Evolutionary conservation across 1,140 invertebrate species (phyloP).

Genomic region (Onthophagus taurus): DNA sequence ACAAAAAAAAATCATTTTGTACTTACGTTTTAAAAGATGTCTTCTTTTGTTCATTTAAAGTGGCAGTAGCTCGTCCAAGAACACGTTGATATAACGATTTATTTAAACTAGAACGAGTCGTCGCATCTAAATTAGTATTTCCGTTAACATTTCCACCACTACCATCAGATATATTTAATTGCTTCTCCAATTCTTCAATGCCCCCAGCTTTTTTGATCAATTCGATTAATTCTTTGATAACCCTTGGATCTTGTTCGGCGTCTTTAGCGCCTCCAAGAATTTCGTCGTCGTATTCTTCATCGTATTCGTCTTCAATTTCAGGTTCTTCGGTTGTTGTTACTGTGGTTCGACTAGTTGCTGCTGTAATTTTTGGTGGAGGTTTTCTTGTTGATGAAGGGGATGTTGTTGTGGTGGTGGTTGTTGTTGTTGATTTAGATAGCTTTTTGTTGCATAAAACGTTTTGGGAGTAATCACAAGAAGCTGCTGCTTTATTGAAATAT

Average conservation of each 20-base stretch:
- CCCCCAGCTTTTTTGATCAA: constrained; percentile 76
- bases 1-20: too few relatives aligned
- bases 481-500: constrained; percentile 82
- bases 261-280: constrained; percentile 25
- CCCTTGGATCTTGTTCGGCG: constrained; percentile 66
- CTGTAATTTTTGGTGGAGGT: constrained; percentile 32
- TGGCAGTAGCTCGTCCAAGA: constrained; percentile 34
- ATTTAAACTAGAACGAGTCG: constrained; percentile 50
- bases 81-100: constrained; percentile 65
- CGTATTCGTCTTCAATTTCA: constrained; percentile 44
- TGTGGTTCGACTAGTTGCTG: constrained; percentile 36
- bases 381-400: constrained; percentile 40
- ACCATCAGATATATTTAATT: constrained; percentile 51
- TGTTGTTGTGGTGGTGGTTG: constrained; percentile 34
- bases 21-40: background rate
- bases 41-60: background rate
- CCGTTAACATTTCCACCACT: constrained; percentile 28
- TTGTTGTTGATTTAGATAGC: constrained; percentile 37
- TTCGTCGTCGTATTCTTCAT: constrained; percentile 40
- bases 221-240: constrained; percentile 75
- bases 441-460: constrained; percentile 72
- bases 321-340: constrained; percentile 30
- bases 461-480: constrained; percentile 84
- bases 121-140: constrained; percentile 28
- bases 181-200: constrained; percentile 71